phyloP scores from a whole-genome alignment of 1,140 invertebrate genomes.

The Drosophila kohkoa region DNA sequence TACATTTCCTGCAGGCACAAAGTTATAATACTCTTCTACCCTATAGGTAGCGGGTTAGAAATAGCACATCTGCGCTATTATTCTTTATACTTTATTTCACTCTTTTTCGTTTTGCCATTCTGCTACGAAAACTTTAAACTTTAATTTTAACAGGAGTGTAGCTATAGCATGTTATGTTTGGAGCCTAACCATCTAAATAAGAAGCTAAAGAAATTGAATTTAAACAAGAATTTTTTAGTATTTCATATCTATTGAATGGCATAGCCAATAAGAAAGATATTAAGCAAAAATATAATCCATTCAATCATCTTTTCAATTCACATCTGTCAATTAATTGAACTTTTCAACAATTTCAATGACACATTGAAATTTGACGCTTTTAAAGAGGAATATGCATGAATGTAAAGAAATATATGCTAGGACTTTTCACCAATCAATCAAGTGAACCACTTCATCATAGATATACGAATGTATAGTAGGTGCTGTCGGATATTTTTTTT shows the following conservation, averaged over 20 bases:
- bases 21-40: no score
- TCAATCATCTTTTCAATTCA: constrained; percentile 5
- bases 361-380: constrained; percentile 28
- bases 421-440: constrained; percentile 57
- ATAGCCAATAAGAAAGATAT: not conserved
- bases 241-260: no score
- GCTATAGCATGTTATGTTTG: no score
- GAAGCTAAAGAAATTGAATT: not conserved
- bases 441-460: constrained; percentile 54
- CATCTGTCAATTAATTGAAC: constrained; percentile 5
- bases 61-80: no score
- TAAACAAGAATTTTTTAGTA: not conserved
- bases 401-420: not conserved
- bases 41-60: no score
- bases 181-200: no score
- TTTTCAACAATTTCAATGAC: not conserved
- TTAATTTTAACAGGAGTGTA: no score
- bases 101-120: no score
- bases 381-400: constrained; percentile 7
- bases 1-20: no score
- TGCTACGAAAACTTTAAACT: no score
- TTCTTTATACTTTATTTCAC: no score
- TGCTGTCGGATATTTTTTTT: constrained; percentile 44
- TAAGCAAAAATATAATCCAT: not conserved
- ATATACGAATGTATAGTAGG: constrained; percentile 31